Percentiles rank a stretch among this genome's conserved stretches.
Conservation (phyloP, 1,140 invertebrate species). For the Pseudomyrmex flavicornis region DNA sequence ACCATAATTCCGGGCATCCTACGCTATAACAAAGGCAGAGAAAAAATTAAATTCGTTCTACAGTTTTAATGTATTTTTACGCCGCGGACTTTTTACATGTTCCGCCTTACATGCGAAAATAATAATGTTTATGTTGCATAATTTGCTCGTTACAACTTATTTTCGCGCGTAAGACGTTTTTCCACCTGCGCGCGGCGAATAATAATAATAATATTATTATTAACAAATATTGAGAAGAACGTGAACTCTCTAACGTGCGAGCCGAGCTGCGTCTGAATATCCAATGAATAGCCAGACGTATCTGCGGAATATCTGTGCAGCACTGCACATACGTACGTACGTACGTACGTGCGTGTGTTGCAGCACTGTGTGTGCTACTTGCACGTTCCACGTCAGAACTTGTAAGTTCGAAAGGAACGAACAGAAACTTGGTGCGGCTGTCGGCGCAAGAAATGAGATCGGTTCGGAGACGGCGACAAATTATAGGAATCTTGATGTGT, state of each 20-base stretch:
- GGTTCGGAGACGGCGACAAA: constrained; percentile 20
- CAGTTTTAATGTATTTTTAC: constrained; percentile 17
- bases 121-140: background rate
- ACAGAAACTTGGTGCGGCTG: background rate
- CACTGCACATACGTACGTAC: no score
- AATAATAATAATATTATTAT: background rate
- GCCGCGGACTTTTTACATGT: background rate
- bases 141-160: background rate
- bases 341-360: background rate
- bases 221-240: constrained; percentile 4
- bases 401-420: background rate
- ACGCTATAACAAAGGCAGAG: constrained; percentile 29
- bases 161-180: background rate
- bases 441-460: constrained; percentile 11
- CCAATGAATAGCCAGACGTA: background rate
- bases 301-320: background rate
- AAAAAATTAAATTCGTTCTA: constrained; percentile 19
- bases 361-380: constrained; percentile 22
- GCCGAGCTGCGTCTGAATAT: background rate
- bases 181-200: no score
- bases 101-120: constrained; percentile 4
- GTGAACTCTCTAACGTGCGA: background rate
- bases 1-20: constrained; percentile 43
- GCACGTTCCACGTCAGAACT: background rate
- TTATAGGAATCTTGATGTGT: constrained; percentile 44